These are phyloP conservation scores for Pterophyllum scalare DNA, from an alignment of 2,113 vertebrate species.

Conservation along the genomic window DNA sequence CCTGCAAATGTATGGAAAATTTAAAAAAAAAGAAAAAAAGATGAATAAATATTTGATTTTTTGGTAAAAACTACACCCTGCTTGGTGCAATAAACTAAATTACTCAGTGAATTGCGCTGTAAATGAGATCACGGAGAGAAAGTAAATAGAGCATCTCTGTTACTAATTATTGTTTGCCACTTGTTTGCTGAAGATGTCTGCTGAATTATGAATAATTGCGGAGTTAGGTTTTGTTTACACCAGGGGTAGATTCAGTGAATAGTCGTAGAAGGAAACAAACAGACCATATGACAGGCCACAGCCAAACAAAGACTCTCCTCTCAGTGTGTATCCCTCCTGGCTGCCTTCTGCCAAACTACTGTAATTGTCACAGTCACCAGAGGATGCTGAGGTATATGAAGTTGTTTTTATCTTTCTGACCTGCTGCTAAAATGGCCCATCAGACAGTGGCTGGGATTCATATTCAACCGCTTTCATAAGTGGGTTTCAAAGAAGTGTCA, in stretches of 20 bases:
- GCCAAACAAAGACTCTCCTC: slow-evolving; percentile 49
- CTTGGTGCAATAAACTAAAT: slow-evolving; percentile 38
- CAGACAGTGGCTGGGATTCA: slow-evolving; percentile 29
- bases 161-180: slow-evolving; percentile 41
- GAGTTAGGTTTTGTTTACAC: slow-evolving; percentile 46
- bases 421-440: slow-evolving; percentile 38
- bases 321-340: slow-evolving; percentile 19
- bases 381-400: slow-evolving; percentile 43
- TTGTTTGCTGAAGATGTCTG: slow-evolving; percentile 53
- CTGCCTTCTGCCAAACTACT: slow-evolving; percentile 56
- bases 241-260: slow-evolving; percentile 34
- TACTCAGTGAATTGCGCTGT: slow-evolving; percentile 16
- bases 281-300: slow-evolving; percentile 50
- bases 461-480: slow-evolving; percentile 25
- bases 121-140: slow-evolving; percentile 18
- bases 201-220: slow-evolving; percentile 57
- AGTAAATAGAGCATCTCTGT: slow-evolving; percentile 41
- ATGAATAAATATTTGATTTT: slow-evolving; percentile 85
- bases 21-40: slow-evolving; percentile 53
- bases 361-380: slow-evolving; percentile 57
- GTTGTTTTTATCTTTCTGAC: slow-evolving; percentile 60
- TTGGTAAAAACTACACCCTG: slow-evolving; percentile 56
- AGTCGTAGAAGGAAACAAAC: slow-evolving; percentile 51
- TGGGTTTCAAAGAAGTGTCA: slow-evolving; percentile 21
- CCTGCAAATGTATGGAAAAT: slow-evolving; percentile 82